Base-by-base conservation (phyloP, 2,113 vertebrate genomes). In the Gymnarchus niloticus region DNA sequence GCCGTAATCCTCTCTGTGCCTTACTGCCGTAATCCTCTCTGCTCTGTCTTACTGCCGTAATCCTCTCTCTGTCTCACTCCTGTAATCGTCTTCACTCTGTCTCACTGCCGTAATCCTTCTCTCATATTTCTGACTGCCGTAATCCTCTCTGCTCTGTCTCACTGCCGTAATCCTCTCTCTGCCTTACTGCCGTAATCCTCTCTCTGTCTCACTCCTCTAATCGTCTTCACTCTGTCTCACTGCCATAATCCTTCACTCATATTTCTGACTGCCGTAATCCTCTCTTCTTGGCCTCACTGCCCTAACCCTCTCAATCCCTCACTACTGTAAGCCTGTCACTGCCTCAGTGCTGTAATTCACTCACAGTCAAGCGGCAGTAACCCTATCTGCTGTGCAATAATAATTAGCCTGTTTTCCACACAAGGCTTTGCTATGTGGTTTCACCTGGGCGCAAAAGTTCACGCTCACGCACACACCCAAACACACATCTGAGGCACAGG, bases 381-480 rank as follows among this genome's bases (percentile, higher is more conserved):
- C 10, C 61, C 61, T 14, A 6, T 69, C 61, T 37, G 61, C 28
- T 19, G 61, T 23, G 33, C 19, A 14, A 69, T 69, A 3, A 37
- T 37, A 33, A 37, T 69, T n/a, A 17, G 14, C 65, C 33, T 73
- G 14, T 37, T 73, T 41, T 17, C 33, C 9, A 6, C n/a, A 17
- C 33, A 41, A 33, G 19, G 4, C 0, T 73, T 73, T 37, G 5
- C 33, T 73, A 33, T 41, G 65, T 41, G 65, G 65, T 73, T 33
- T 41, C 65, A 73, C 65, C 65, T 19, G 65, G 14, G 19, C 14
- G 28, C 12, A 5, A 6, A 41, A 73, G 14, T 73, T 1, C 65
- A 69, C 44, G 8, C 85, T 87, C 77, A 87, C 84, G 87, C 6
- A n/a, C 78, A 76, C 52, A 21, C 49, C 10, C 51, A 41, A 49